Evolutionary conservation across 2,797 vertebrate species (phyloP), one percentile per base, ranked within the genome.

Genomic region (Meriones psammophilus): DNA sequence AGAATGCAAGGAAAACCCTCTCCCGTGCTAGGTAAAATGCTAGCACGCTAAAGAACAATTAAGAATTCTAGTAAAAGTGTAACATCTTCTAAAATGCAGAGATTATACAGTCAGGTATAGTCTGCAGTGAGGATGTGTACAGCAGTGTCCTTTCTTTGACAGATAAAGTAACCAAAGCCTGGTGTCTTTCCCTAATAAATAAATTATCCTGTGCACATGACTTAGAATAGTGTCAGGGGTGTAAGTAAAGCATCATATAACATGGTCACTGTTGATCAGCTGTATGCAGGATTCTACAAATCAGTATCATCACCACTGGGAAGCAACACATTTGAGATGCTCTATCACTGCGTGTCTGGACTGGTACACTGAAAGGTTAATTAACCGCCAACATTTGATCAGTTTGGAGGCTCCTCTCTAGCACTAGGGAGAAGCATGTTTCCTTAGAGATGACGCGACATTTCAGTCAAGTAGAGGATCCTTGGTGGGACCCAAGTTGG

Each of bases 181-280:
- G 68, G 68, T 5, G 88, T 71, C 46, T 95, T 96, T 42, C 60
- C 30, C 46, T 66, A 88, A 66, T 79, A 60, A 76, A 89, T 39
- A 22, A 95, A 89, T 73, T 80, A 60, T 22, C 30, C 54, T 26
- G 46, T 2, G 5, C 8, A 80, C 73, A 84, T 60, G 28, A 42
- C 62, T 88, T 93, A 85, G 68, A 74, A 56, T 56, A 81, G 24
- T 91, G 78, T 14, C 18, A 84, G 50, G 12, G 18, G 24, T 76
- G 62, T 22, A 85, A 77, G 36, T 60, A 68, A 88, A 81, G 4
- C 5, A 15, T 46, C 39, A 24, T 58, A 73, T 62, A 68, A 74
- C 15, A 74, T 50, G 4, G n/a, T 74, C 62, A 50, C 73, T 7
- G 50, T 26, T n/a, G 58, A 64, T 56, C n/a, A 69, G 24, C 66